Evolutionary conservation across 1,140 invertebrate species (phyloP), one percentile per base, ranked within the genome.

Genomic region (Heliothis virescens): DNA sequence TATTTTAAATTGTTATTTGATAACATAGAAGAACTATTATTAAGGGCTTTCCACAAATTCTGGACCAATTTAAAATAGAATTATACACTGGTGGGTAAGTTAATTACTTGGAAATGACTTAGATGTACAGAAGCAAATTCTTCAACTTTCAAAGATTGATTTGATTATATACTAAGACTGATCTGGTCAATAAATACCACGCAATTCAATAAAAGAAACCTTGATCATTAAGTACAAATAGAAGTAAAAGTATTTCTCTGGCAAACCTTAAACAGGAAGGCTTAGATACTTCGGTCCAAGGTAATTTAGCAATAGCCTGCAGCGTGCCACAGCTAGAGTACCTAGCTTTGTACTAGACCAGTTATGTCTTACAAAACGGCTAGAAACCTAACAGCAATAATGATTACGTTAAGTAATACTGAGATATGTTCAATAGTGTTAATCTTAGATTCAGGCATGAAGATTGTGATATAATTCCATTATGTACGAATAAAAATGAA

Each of bases 211-310:
- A 65, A 18, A 48, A 59, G 21, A 59, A 59, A 59, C 26, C 69
- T 72, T 57, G 69, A 34, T 13, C 7, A 11, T 12, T 29, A 12
- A 5, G 53, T 12, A 15, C 21, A 9, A 41, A 57, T 21, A 57
- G 21, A 26, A 57, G 69, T 72, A 72, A 62, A 74, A 59, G 72
- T 74, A 74, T 74, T 74, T 74, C 72, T 62, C 41, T 50, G 10
- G 12, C 29, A 57, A 50, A 74, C 57, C 41, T 60, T n/a, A 74
- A 74, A 74, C 72, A 74, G 72, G 72, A 74, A 74, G 72, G 47
- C 21, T 59, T 50, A 60, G 34, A 60, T 60, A 74, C 26, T 34
- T 55, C 47, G 5, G 34, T 13, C 57, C 72, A 74, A 74, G 72
- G 57, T 62, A 59, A 74, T 74, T 74, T 59, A 74, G 72, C 57